Conservation (phyloP, 2,797 vertebrate species). For the Sphaeramia orbicularis region DNA sequence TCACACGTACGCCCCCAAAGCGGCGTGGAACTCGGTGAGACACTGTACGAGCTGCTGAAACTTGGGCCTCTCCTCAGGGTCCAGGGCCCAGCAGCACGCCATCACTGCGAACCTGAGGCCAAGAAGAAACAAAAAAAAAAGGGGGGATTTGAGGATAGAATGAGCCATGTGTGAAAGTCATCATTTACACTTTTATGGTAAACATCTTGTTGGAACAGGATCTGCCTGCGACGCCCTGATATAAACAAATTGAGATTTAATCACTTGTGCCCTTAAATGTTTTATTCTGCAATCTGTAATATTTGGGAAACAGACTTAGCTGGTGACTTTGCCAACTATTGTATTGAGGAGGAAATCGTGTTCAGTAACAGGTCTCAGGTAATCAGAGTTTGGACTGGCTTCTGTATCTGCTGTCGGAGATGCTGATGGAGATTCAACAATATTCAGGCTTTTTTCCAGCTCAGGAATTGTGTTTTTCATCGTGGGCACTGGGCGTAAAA, state of each 20-base stretch:
- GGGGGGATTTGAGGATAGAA: not conserved
- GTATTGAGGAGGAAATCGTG: slow-evolving; percentile 48
- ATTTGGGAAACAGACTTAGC: slow-evolving; percentile 53
- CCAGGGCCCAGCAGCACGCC: slow-evolving; percentile 99
- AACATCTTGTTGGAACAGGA: slow-evolving; percentile 26
- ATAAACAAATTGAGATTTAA: slow-evolving; percentile 29
- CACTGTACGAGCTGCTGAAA: slow-evolving; percentile 99
- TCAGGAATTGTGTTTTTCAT: not conserved
- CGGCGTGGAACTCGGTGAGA: slow-evolving; percentile 98
- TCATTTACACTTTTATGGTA: not conserved
- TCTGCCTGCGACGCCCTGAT: slow-evolving; percentile 55
- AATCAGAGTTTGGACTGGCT: slow-evolving; percentile 32
- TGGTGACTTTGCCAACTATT: slow-evolving; percentile 56
- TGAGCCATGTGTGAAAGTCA: not conserved
- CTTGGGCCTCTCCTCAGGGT: slow-evolving; percentile 97
- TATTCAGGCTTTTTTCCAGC: not conserved
- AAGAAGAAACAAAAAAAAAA: not conserved
- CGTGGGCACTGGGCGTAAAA: not conserved
- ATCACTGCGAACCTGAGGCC: slow-evolving; percentile 96
- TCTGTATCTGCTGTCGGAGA: not conserved
- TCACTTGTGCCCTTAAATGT: slow-evolving; percentile 12
- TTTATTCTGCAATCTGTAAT: slow-evolving; percentile 18
- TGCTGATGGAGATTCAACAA: not conserved
- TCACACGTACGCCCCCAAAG: slow-evolving; percentile 97
- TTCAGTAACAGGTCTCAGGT: slow-evolving; percentile 29